A percentile compares a stretch with the other conserved stretches of the same genome.
These are phyloP conservation scores for Allobates femoralis DNA, from an alignment of 2,797 vertebrate genomes.

Conservation along the genomic window DNA sequence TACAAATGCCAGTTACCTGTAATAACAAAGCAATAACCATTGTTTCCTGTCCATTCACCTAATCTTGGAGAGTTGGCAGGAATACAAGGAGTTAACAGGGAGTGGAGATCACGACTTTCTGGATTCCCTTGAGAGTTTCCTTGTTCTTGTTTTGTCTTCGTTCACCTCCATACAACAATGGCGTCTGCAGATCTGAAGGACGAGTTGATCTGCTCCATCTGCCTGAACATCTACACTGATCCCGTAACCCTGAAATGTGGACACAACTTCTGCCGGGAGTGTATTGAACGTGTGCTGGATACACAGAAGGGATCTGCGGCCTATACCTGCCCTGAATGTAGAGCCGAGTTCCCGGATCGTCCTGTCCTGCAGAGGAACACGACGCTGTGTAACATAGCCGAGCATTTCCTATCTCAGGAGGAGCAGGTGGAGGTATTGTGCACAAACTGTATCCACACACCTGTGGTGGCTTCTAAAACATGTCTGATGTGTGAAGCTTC, in stretches of 20 bases:
- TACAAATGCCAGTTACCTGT: no score
- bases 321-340: background rate
- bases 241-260: background rate
- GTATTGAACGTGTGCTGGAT: background rate
- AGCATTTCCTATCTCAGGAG: background rate
- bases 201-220: background rate
- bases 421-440: background rate
- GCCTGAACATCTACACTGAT: background rate
- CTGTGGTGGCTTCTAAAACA: conserved; percentile 70
- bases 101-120: background rate
- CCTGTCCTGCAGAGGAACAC: conserved; percentile 5
- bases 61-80: no score
- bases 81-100: background rate
- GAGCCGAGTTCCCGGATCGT: background rate
- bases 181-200: background rate
- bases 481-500: no score
- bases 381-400: background rate
- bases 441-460: conserved; percentile 61
- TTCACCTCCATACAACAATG: background rate
- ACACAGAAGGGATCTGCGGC: background rate
- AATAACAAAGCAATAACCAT: no score
- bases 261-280: background rate
- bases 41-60: no score
- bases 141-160: no score
- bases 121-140: no score